These are phyloP conservation scores for Hestina assimilis DNA, from an alignment of 1,140 invertebrate species.

Conservation along the genomic window DNA sequence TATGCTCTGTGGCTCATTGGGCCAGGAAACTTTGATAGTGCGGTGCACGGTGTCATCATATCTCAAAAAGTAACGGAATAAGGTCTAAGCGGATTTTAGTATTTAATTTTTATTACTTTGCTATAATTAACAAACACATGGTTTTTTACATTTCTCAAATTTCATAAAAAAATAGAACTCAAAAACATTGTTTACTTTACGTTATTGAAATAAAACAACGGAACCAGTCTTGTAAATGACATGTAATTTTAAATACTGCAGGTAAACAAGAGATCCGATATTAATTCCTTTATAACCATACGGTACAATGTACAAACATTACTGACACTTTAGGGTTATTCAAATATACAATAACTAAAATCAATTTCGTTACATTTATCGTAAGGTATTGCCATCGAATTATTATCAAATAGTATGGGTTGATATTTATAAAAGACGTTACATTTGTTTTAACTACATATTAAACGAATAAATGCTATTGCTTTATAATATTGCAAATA, in stretches of 20 bases:
- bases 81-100: too few species aligned
- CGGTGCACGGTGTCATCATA: too few species aligned
- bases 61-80: too few species aligned
- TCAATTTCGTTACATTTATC: neutral
- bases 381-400: constrained; percentile 11
- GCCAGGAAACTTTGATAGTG: too few species aligned
- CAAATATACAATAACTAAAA: neutral
- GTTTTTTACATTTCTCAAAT: too few species aligned
- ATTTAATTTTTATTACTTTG: too few species aligned
- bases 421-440: neutral
- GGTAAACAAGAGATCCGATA: constrained; percentile 71
- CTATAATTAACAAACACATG: too few species aligned
- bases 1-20: too few species aligned
- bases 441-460: constrained; percentile 1
- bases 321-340: neutral
- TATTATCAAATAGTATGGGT: neutral
- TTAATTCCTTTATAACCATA: constrained; percentile 56
- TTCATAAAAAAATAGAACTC: too few species aligned
- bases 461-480: constrained; percentile 32
- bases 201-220: constrained; percentile 52
- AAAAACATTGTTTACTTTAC: too few species aligned
- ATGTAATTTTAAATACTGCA: constrained; percentile 77
- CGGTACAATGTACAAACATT: constrained; percentile 46
- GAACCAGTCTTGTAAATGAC: constrained; percentile 73
- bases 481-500: constrained; percentile 25